Conservation (phyloP, 2,113 vertebrate genomes). For the Tragelaphus scriptus region DNA sequence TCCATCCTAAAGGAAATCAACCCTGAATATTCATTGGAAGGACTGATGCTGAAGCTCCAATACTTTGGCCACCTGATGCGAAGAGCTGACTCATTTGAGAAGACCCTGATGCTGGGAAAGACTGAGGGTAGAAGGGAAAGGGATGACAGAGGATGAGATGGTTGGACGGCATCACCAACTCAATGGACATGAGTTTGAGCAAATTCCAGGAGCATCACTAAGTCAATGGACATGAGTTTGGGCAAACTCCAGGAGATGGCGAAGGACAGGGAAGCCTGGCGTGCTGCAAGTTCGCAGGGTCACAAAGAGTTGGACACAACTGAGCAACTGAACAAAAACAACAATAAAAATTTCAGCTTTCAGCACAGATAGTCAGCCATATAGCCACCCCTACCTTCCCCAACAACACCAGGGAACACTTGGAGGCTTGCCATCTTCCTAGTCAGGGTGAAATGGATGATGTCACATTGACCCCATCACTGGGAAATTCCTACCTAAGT, state of each 20-base stretch:
- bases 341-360: neutral
- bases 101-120: neutral
- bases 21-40: neutral
- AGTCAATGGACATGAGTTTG: neutral
- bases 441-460: neutral
- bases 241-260: neutral
- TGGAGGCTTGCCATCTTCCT: neutral
- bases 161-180: neutral
- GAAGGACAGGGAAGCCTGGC: neutral
- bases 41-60: neutral
- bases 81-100: neutral
- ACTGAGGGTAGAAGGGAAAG: neutral
- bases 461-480: neutral
- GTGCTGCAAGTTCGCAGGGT: fast-evolving
- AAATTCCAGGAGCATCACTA: neutral
- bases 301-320: too few species aligned
- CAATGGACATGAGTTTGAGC: neutral
- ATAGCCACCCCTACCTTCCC: neutral
- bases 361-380: neutral
- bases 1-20: neutral
- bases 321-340: neutral
- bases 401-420: neutral
- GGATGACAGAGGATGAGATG: neutral
- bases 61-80: neutral
- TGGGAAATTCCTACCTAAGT: neutral